These are phyloP conservation scores for Toxotes lorentzi DNA, from an alignment of 2,797 vertebrate genomes.

Conservation along the genomic window DNA sequence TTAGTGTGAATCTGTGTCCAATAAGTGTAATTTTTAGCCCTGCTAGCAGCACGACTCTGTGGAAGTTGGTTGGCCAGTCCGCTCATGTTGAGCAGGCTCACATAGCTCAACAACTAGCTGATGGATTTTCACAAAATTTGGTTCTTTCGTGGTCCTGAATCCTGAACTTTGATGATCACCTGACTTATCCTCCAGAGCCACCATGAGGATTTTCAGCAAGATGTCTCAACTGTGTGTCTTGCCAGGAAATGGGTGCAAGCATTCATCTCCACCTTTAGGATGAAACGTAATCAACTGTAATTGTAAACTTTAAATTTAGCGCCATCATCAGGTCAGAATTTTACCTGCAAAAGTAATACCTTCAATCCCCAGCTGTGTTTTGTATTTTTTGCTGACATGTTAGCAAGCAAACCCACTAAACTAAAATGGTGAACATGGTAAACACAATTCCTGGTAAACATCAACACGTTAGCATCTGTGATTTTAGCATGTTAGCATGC, in stretches of 20 bases:
- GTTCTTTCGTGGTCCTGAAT: neutral
- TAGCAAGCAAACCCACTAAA: neutral
- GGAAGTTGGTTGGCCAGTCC: neutral
- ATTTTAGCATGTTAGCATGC: neutral
- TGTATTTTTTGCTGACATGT: neutral
- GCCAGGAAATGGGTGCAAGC: no score
- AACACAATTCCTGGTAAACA: neutral
- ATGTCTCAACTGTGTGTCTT: no score
- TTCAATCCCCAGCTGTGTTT: neutral
- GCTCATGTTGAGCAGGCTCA: neutral
- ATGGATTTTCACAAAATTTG: neutral
- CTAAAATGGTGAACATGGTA: no score
- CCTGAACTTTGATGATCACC: neutral
- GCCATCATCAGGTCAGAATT: neutral
- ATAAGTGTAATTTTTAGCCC: neutral
- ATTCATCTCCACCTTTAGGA: neutral
- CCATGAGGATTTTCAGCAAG: no score
- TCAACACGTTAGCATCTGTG: no score
- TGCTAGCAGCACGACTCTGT: neutral
- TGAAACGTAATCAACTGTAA: neutral
- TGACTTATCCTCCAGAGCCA: no score
- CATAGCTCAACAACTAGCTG: neutral
- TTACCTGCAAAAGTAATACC: neutral
- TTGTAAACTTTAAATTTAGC: neutral
- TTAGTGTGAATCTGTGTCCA: slow-evolving; percentile 16